A percentile compares a stretch with the other conserved stretches of the same genome.
Evolutionary conservation across 2,888 invertebrate species (phyloP).

Genomic region (Acrobasis consociella): DNA sequence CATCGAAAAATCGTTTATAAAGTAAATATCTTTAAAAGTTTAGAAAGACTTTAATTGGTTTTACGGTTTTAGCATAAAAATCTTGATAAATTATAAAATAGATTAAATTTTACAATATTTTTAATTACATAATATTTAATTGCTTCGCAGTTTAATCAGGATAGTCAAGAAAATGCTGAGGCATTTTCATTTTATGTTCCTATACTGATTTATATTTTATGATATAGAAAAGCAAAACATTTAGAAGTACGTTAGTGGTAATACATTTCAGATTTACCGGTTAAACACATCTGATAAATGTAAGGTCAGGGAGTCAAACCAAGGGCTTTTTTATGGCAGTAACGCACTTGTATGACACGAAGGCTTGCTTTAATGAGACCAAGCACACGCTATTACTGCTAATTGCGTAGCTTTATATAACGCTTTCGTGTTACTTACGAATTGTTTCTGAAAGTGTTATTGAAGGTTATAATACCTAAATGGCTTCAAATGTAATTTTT

Average conservation of each 20-base stretch:
- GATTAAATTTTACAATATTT: too few relatives aligned
- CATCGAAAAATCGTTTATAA: too few relatives aligned
- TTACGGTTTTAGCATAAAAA: too few relatives aligned
- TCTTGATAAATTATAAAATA: too few relatives aligned
- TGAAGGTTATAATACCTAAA: background rate
- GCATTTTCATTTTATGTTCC: too few relatives aligned
- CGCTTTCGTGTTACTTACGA: background rate
- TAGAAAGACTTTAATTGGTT: too few relatives aligned
- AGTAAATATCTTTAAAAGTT: too few relatives aligned
- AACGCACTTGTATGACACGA: constrained; percentile 3
- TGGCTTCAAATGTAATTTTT: too few relatives aligned
- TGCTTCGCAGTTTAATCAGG: too few relatives aligned
- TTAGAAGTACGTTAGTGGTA: background rate
- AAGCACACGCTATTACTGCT: background rate
- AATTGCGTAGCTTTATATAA: background rate
- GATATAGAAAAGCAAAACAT: background rate
- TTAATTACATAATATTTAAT: too few relatives aligned
- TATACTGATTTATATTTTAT: too few relatives aligned
- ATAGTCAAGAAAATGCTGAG: too few relatives aligned
- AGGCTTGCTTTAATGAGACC: constrained; percentile 15
- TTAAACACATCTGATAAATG: constrained; percentile 1
- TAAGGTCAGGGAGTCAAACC: background rate
- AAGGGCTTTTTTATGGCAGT: background rate
- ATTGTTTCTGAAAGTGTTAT: background rate
- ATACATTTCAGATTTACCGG: background rate